phyloP scores from a whole-genome alignment of 2,113 vertebrate genomes.

The Scatophagus argus region DNA sequence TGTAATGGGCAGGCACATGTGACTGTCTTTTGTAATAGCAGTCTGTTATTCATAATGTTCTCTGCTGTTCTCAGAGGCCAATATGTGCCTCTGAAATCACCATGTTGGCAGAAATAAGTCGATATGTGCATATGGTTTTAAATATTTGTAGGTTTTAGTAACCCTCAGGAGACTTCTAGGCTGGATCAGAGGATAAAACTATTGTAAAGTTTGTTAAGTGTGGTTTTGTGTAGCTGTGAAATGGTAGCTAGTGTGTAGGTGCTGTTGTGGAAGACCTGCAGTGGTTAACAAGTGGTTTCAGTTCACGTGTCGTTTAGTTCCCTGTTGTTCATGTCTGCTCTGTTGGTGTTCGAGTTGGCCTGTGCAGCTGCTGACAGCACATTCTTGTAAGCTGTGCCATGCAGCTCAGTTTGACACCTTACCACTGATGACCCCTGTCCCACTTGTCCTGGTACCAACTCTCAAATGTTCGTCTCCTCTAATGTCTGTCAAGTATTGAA shows the following conservation, averaged over 20 bases:
- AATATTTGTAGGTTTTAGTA: not conserved
- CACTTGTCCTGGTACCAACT: constrained; percentile 28
- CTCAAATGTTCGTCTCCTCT: not conserved
- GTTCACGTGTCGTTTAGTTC: constrained; percentile 21
- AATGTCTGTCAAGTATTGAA: constrained; percentile 52
- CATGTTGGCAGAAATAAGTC: not conserved
- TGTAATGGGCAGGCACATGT: too few species aligned
- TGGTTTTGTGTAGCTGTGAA: not conserved
- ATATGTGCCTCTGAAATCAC: too few species aligned
- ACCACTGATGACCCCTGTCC: constrained; percentile 51
- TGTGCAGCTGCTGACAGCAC: constrained; percentile 51
- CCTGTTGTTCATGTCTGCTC: constrained; percentile 11
- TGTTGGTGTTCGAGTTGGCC: constrained; percentile 1
- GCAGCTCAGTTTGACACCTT: constrained; percentile 50
- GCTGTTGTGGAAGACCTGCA: not conserved
- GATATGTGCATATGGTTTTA: not conserved
- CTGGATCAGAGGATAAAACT: not conserved
- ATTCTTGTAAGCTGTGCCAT: constrained; percentile 33
- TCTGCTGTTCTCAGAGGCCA: too few species aligned
- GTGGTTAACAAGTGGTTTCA: constrained; percentile 19
- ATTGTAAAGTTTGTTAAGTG: not conserved
- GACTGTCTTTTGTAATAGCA: too few species aligned
- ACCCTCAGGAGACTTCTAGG: too few species aligned
- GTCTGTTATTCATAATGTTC: too few species aligned
- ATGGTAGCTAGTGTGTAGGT: not conserved